phyloP scores from a whole-genome alignment of 1,140 invertebrate species.

The Chionoecetes opilio region DNA sequence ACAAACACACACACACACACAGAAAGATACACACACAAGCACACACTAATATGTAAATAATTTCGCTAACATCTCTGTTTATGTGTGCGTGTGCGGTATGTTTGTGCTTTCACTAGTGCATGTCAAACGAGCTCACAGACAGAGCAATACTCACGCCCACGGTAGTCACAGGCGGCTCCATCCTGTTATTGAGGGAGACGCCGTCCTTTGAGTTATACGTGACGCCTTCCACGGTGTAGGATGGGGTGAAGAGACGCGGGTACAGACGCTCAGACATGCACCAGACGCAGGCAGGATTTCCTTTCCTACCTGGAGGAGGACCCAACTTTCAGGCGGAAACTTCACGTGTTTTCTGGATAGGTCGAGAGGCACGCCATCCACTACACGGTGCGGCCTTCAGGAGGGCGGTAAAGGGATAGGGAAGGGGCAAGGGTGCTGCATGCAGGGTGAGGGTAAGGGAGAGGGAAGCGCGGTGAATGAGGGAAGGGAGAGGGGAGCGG shows the following conservation, averaged over 20 bases:
- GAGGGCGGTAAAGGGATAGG: neutral
- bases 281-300: neutral
- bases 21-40: neutral
- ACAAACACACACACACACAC: slow-evolving; percentile 3
- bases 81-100: no score
- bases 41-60: neutral
- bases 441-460: neutral
- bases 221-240: neutral
- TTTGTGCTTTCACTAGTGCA: no score
- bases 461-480: neutral
- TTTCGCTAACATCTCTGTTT: neutral
- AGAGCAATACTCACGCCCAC: slow-evolving; percentile 38
- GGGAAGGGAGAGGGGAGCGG: slow-evolving; percentile 9
- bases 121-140: neutral
- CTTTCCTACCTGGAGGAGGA: neutral
- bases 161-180: neutral
- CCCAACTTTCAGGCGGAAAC: neutral
- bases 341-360: neutral
- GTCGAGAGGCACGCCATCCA: neutral
- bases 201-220: slow-evolving; percentile 10
- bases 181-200: neutral
- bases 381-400: neutral
- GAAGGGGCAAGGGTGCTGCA: neutral
- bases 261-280: neutral
- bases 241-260: slow-evolving; percentile 22